Conservation (phyloP, 1,140 invertebrate genomes). For the Ylistrum balloti region DNA sequence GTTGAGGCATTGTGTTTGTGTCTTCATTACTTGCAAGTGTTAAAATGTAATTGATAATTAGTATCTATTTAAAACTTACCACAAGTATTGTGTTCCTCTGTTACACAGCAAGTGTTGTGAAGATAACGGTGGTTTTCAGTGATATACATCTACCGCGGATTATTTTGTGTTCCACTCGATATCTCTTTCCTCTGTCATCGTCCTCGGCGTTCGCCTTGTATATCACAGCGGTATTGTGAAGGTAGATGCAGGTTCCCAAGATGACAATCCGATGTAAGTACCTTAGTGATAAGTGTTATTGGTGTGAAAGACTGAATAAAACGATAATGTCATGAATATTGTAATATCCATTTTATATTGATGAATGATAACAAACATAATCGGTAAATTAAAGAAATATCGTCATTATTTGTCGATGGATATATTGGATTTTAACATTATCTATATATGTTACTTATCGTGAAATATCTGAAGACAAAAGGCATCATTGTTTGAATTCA, state of each 20-base stretch:
- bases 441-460: too few species aligned
- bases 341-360: too few species aligned
- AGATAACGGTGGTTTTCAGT: neutral
- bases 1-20: neutral
- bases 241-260: neutral
- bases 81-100: neutral
- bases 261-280: conserved; percentile 17
- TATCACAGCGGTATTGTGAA: neutral
- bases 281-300: neutral
- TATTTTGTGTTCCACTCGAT: neutral
- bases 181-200: neutral
- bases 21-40: neutral
- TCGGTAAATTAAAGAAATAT: too few species aligned
- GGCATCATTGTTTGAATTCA: too few species aligned
- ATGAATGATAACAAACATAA: too few species aligned
- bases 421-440: too few species aligned
- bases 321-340: too few species aligned
- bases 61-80: neutral
- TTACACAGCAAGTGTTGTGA: neutral
- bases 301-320: too few species aligned
- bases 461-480: too few species aligned
- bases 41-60: neutral
- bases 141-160: neutral
- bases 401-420: too few species aligned
- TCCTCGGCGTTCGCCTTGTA: neutral